Evolutionary conservation across 64 coral and sea anemone genomes (phyloP), one percentile per base, ranked within the genome.

Genomic region (Porites lutea): DNA sequence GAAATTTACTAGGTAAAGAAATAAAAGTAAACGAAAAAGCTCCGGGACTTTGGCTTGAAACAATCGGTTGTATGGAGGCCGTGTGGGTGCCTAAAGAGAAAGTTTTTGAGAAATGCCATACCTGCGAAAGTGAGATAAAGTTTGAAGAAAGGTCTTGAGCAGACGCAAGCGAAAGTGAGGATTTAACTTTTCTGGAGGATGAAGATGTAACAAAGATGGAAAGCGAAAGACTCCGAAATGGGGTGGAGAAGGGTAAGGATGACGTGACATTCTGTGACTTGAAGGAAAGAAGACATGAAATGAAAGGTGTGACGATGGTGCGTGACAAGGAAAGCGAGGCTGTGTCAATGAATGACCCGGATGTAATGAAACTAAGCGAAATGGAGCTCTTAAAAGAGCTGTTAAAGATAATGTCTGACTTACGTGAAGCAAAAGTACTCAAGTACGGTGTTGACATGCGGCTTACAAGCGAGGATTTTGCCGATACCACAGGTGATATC

Each of bases 391-490:
- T 62, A 45, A 18, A 81, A 81, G 78, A 81, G 57, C 58, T 81
- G 79, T 68, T 67, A 19, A 68, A 0, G 46, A 48, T 74, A 46
- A 81, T 13, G 19, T 10, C 20, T 66, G 59, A 84, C 81, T 84
- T 84, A 84, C 81, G 37, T 84, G 46, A 84, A 84, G 59, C 47
- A 51, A 84, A 84, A 48, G 63, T 9, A 52, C 61, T 84, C 15
- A 19, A 50, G 1, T 43, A 45, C 8, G 46, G 59, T 16, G 81
- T 67, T 60, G 81, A 65, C 52, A 68, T 68, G 46, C 63, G 81
- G 63, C 46, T 84, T 51, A 51, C 8, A 52, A 52, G 18, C 12
- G 81, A 13, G 10, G 81, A 63, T 49, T 84, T 21, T 3, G 2
- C 63, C 3, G 19, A 67, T 10, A 84, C 2, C 43, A 16, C 18